These are phyloP conservation scores for Patella depressa DNA, from an alignment of 2,888 invertebrate genomes.

Conservation along the genomic window DNA sequence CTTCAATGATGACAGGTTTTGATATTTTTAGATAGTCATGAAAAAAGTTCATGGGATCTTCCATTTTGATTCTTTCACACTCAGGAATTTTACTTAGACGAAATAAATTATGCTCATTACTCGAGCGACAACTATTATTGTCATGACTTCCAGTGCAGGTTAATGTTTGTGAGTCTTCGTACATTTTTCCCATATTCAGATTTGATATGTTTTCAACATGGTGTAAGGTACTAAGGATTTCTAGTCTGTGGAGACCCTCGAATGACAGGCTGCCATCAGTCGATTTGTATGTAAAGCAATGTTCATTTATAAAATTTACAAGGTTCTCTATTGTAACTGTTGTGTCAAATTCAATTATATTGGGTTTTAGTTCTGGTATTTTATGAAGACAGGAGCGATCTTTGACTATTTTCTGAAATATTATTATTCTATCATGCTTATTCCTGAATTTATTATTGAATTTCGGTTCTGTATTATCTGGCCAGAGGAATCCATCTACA, in stretches of 20 bases:
- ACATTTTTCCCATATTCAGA: constrained; percentile 35
- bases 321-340: constrained; percentile 29
- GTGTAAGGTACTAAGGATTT: constrained; percentile 56
- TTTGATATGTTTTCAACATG: constrained; percentile 42
- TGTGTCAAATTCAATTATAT: constrained; percentile 32
- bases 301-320: constrained; percentile 53
- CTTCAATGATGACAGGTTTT: constrained; percentile 64
- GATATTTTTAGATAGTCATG: constrained; percentile 60
- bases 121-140: constrained; percentile 2
- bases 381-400: constrained; percentile 55
- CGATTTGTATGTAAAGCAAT: constrained; percentile 53
- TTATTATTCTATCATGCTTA: constrained; percentile 25
- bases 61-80: constrained; percentile 50
- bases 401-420: constrained; percentile 36
- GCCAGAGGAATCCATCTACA: constrained; percentile 36
- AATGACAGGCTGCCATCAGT: constrained; percentile 44
- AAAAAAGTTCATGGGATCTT: constrained; percentile 54
- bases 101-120: constrained; percentile 9
- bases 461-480: constrained; percentile 33
- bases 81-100: constrained; percentile 29
- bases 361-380: constrained; percentile 24
- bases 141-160: background rate
- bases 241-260: constrained; percentile 53
- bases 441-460: background rate
- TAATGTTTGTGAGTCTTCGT: background rate